Evolutionary conservation across 2,113 vertebrate genomes (phyloP).

Genomic region (Felis chaus): DNA sequence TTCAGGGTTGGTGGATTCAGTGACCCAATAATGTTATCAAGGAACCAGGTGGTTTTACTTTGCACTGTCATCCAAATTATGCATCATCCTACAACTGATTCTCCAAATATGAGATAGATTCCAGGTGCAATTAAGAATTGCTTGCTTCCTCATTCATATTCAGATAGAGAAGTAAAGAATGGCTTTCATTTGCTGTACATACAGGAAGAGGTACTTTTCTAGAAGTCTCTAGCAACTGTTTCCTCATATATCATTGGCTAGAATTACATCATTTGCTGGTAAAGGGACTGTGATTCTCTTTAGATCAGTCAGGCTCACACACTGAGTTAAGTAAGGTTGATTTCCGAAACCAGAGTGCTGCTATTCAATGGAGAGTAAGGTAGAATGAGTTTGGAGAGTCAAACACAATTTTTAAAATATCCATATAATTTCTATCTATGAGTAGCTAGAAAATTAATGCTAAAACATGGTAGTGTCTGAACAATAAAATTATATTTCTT

Average conservation of each 20-base stretch:
- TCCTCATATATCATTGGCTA: background rate
- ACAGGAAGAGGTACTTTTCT: background rate
- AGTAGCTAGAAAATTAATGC: background rate
- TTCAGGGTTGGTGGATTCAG: background rate
- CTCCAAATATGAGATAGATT: background rate
- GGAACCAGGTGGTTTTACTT: background rate
- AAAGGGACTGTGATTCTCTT: background rate
- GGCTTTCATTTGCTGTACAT: background rate
- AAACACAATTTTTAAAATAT: background rate
- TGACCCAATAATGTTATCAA: background rate
- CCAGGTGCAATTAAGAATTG: background rate
- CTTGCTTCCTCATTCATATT: background rate
- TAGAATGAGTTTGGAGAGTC: background rate
- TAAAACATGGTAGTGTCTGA: background rate
- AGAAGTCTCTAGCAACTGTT: background rate
- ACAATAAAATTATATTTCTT: background rate
- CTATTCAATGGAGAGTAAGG: background rate
- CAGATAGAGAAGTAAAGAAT: background rate
- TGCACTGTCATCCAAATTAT: background rate
- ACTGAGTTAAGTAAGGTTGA: background rate
- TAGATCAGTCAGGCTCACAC: background rate
- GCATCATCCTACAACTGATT: background rate
- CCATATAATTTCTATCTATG: background rate
- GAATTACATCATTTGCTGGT: background rate
- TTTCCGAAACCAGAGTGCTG: background rate